Base-by-base conservation (phyloP, 2,888 invertebrate species). In the Ariolimax columbianus region DNA sequence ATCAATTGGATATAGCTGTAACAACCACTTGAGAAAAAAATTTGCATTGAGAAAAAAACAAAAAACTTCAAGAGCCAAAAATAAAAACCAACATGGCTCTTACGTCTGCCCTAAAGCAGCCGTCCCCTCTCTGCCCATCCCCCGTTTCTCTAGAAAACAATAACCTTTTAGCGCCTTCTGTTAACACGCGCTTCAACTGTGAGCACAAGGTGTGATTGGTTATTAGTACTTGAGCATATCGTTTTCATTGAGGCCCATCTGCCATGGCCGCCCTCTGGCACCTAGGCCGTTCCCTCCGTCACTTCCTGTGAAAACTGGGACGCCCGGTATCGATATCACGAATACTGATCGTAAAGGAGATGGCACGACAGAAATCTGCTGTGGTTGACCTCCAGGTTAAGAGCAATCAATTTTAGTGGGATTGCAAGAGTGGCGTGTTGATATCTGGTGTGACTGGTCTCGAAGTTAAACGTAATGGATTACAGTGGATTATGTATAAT, bases 201-300 rank as follows among this genome's bases (percentile, higher is more conserved):
- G 38, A 72, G 19, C 43, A 4, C 26, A 40, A 38, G 82, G 63
- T 55, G 82, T 82, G 55, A 73, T 63, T 3, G 40, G 43, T 75
- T 59, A 82, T 73, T 82, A 82, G 82, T 59, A 36, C 3, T 36
- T 63, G 30, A 82, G 40, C 72, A 73, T 70, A 73, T 70, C 81
- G 51, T 81, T 81, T 82, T 82, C 82, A 75, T 59, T 75, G 9
- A 73, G 43, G 14, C 82, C 36, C 82, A 82, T 82, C 82, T 82
- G 82, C 75, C 82, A 14, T 6, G 1, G n/a, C 30, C 59, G 82
- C 75, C 59, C 73, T 75, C 38, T 75, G 73, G 63, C 82, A 75
- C 82, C 82, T n/a, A 26, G n/a, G 17, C 43, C 30, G 9, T 43
- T 73, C n/a, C 43, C 14, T 73, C 30, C n/a, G 43, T n/a, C n/a